phyloP scores from a whole-genome alignment of 2,113 vertebrate species.

The Cyphomyrus plagiostoma region DNA sequence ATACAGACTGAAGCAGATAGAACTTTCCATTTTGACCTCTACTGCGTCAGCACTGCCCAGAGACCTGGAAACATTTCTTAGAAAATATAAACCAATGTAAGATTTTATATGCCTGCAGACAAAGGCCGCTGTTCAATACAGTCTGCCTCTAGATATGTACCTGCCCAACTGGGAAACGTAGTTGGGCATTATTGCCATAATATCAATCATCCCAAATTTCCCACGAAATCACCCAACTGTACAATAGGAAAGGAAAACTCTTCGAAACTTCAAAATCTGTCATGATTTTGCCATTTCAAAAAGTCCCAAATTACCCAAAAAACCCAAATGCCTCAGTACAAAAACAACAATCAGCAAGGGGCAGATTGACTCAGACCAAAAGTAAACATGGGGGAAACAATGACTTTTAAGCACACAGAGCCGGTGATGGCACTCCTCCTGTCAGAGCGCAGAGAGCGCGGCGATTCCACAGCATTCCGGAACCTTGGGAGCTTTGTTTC shows the following conservation, averaged over 20 bases:
- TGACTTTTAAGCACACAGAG: neutral
- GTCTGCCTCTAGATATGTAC: neutral
- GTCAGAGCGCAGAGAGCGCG: neutral
- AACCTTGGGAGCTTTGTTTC: neutral
- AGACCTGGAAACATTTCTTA: neutral
- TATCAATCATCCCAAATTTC: neutral
- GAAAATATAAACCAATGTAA: neutral
- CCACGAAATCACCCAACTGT: neutral
- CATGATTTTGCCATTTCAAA: neutral
- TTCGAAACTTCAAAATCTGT: neutral
- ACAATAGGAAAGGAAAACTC: neutral
- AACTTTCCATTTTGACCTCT: neutral
- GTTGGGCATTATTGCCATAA: neutral
- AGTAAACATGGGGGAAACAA: neutral
- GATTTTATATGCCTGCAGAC: neutral
- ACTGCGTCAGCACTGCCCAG: neutral
- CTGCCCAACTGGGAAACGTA: neutral
- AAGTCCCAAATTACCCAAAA: neutral
- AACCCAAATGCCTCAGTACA: neutral
- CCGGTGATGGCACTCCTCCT: neutral
- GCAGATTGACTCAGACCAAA: neutral
- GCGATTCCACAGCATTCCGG: neutral
- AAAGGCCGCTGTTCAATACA: neutral
- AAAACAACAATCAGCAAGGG: neutral
- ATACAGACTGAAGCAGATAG: neutral